Conservation (phyloP, 2,888 invertebrate species). For the Sialis fuliginosa region DNA sequence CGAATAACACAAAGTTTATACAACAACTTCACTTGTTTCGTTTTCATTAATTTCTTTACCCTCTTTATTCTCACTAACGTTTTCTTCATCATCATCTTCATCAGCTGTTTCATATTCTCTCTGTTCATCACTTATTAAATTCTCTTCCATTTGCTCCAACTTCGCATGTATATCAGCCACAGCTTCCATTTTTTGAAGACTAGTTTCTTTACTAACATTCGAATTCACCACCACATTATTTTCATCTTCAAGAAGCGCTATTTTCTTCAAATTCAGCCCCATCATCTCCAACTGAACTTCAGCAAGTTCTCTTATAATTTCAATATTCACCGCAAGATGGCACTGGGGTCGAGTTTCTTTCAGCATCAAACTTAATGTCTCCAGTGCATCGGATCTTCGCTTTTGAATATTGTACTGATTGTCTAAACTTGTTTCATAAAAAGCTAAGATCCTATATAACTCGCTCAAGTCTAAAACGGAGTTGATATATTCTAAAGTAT, state of each 20-base stretch:
- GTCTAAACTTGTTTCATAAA: slow-evolving; percentile 53
- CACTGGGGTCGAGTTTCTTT: slow-evolving; percentile 36
- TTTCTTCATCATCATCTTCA: neutral
- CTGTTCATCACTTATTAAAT: neutral
- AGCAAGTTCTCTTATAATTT: slow-evolving; percentile 32
- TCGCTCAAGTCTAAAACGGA: slow-evolving; percentile 41
- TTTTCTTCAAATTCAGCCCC: slow-evolving; percentile 31
- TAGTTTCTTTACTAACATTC: neutral
- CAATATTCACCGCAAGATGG: slow-evolving; percentile 26
- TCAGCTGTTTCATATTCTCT: neutral
- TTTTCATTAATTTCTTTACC: neutral
- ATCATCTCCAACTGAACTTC: slow-evolving; percentile 44
- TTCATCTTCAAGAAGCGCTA: no score
- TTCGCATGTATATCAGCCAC: neutral
- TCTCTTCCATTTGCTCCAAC: neutral
- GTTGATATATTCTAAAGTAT: slow-evolving; percentile 38
- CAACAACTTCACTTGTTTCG: neutral
- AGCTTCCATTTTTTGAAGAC: neutral
- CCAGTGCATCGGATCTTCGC: slow-evolving; percentile 37
- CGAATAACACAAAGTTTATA: no score
- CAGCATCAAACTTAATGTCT: slow-evolving; percentile 34
- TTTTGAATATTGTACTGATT: slow-evolving; percentile 37
- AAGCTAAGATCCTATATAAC: slow-evolving; percentile 46
- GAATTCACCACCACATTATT: no score
- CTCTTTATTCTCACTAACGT: neutral